These are phyloP conservation scores for Forbesichthys papilliferus DNA, from an alignment of 2,113 vertebrate genomes.

Conservation along the genomic window DNA sequence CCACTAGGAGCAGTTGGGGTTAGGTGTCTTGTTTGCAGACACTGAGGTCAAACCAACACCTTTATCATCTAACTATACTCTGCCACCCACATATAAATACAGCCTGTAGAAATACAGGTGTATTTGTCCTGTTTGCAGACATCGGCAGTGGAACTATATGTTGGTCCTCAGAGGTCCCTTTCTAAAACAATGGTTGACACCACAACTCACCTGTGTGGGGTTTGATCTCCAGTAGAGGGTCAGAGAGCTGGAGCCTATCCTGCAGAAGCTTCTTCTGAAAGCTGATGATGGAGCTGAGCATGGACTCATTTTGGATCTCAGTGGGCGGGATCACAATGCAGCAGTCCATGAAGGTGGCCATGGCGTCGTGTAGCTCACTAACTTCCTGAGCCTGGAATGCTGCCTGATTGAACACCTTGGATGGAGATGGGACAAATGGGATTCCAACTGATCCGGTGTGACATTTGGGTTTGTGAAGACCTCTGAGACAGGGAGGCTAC, in stretches of 20 bases:
- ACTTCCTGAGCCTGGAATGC: conserved; percentile 77
- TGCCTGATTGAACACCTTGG: conserved; percentile 85
- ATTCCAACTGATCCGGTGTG: not conserved
- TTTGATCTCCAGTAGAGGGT: conserved; percentile 49
- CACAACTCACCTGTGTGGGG: conserved; percentile 49
- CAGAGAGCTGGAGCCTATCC: conserved; percentile 67
- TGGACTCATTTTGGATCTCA: conserved; percentile 77
- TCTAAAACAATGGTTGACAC: too few species aligned
- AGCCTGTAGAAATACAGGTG: too few species aligned
- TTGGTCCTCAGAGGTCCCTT: too few species aligned
- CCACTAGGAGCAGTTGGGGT: too few species aligned
- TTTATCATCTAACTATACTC: too few species aligned
- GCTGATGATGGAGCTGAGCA: conserved; percentile 79
- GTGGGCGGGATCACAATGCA: conserved; percentile 89
- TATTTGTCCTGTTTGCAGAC: too few species aligned
- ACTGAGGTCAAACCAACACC: too few species aligned
- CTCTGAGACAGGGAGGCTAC: not conserved
- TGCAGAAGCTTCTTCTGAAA: conserved; percentile 87
- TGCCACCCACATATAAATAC: too few species aligned
- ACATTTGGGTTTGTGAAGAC: not conserved
- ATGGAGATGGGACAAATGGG: not conserved
- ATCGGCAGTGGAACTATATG: too few species aligned
- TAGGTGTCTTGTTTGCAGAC: too few species aligned
- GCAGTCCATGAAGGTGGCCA: conserved; percentile 85
- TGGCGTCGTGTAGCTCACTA: conserved; percentile 72